Percentiles rank a stretch among this genome's conserved stretches.
Conservation (phyloP, 2,113 vertebrate species). For the Odobenus rosmarus region DNA sequence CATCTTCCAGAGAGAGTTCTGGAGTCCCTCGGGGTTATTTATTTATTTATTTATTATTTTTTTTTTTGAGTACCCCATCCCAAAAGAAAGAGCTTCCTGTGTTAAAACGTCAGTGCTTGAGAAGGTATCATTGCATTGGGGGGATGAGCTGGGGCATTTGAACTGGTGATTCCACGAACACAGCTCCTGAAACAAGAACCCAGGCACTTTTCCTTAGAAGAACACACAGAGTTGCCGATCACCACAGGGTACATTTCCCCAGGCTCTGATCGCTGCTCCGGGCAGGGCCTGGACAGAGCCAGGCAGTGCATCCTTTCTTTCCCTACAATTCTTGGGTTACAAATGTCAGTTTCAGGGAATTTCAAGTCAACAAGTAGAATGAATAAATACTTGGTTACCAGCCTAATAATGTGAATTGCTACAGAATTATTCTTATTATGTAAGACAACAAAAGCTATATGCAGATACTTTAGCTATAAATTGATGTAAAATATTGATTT, state of each 20-base stretch:
- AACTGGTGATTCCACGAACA: background rate
- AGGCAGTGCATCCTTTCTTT: slow-evolving; percentile 34
- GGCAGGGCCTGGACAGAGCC: background rate
- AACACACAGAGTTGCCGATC: slow-evolving; percentile 10
- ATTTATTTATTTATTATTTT: background rate
- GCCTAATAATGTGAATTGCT: slow-evolving; percentile 83
- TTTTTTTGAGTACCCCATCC: background rate
- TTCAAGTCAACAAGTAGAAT: slow-evolving; percentile 84
- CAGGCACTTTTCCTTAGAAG: background rate
- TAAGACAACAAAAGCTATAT: slow-evolving; percentile 86
- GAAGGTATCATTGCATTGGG: background rate
- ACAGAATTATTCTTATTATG: slow-evolving; percentile 76
- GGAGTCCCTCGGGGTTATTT: background rate
- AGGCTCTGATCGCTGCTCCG: background rate
- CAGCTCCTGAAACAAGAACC: background rate
- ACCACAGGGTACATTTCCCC: slow-evolving; percentile 47
- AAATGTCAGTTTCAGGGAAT: slow-evolving; percentile 86
- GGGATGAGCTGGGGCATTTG: background rate
- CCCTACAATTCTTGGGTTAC: slow-evolving; percentile 76
- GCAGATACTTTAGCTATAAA: slow-evolving; percentile 87
- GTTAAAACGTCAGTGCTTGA: slow-evolving; percentile 49
- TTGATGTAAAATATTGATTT: slow-evolving; percentile 78
- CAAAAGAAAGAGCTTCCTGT: slow-evolving; percentile 75
- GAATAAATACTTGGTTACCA: slow-evolving; percentile 83
- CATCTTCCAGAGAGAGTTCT: background rate